Evolutionary conservation across 2,797 vertebrate genomes (phyloP), one percentile per base, ranked within the genome.

Genomic region (Myotis myotis): DNA sequence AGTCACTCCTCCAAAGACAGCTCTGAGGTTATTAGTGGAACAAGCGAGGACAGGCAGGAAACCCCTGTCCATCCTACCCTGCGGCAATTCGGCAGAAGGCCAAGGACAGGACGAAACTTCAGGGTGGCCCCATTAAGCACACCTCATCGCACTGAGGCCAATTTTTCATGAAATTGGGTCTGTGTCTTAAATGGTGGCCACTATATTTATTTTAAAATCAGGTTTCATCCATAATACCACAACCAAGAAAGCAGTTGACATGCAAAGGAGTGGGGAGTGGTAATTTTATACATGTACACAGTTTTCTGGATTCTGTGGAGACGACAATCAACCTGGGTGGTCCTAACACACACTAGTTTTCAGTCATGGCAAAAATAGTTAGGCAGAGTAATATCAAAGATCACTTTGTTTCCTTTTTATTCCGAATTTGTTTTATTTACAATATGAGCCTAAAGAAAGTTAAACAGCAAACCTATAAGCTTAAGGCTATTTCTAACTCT

Each of bases 161-260:
- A 71, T 83, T 78, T 95, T 94, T 93, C 36, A 78, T 85, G 72
- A 94, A 91, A 66, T 10, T 57, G 15, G 75, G 53, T 55, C 83
- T 91, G 55, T 80, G 68, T 81, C 72, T 95, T 89, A 91, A 94
- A 84, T 60, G 55, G 60, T 87, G 57, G 55, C 60, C 87, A 96
- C 66, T 91, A 22, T 96, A 87, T 95, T 97, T 97, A 96, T 82
- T 96, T 97, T 94, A 71, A 96, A 95, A 95, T 95, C 80, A 91
- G 23, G 81, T 85, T 96, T 95, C 84, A 95, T 81, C 83, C 51
- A 49, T 84, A 72, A 93, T 53, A 95, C 78, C 71, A 84, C 64
- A 92, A 83, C 47, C 83, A 87, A 87, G 83, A 91, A 93, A 89
- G 71, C 83, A 89, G 80, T 1, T 91, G 86, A 80, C 87, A 94